A percentile compares a stretch with the other conserved stretches of the same genome.
phyloP scores from a whole-genome alignment of 1,140 invertebrate genomes.

The Drosophila nigrodunni region DNA sequence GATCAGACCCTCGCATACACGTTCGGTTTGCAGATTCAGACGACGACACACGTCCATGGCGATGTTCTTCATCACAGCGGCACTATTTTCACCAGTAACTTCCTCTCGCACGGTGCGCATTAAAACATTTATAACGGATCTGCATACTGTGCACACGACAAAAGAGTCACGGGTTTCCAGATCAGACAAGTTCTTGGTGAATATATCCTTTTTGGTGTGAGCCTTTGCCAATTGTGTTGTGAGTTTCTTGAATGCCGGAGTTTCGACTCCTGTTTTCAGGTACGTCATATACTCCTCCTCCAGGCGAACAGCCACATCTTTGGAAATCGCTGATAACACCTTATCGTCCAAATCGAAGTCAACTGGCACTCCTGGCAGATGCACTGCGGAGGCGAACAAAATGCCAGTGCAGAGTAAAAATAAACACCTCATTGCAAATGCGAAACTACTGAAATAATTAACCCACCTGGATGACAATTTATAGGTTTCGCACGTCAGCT shows the following conservation, averaged over 20 bases:
- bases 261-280: constrained; percentile 69
- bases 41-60: constrained; percentile 85
- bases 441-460: constrained; percentile 41
- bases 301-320: constrained; percentile 66
- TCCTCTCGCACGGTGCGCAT: constrained; percentile 80
- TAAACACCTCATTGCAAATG: constrained; percentile 56
- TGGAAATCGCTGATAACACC: constrained; percentile 66
- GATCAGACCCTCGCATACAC: constrained; percentile 87
- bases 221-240: constrained; percentile 66
- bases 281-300: constrained; percentile 67
- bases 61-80: constrained; percentile 65
- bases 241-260: constrained; percentile 53
- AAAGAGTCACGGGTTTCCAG: constrained; percentile 63
- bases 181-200: constrained; percentile 66
- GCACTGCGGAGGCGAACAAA: constrained; percentile 50
- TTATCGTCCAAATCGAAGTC: constrained; percentile 63
- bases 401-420: constrained; percentile 42
- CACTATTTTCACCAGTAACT: constrained; percentile 53
- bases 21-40: constrained; percentile 86
- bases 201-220: constrained; percentile 76
- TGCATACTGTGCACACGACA: constrained; percentile 86
- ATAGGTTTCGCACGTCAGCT: constrained; percentile 53
- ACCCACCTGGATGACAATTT: constrained; percentile 42
- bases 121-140: constrained; percentile 84
- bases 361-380: constrained; percentile 68